Base-by-base conservation (phyloP, 1,140 invertebrate species). In the Macrocentrus cingulum region DNA sequence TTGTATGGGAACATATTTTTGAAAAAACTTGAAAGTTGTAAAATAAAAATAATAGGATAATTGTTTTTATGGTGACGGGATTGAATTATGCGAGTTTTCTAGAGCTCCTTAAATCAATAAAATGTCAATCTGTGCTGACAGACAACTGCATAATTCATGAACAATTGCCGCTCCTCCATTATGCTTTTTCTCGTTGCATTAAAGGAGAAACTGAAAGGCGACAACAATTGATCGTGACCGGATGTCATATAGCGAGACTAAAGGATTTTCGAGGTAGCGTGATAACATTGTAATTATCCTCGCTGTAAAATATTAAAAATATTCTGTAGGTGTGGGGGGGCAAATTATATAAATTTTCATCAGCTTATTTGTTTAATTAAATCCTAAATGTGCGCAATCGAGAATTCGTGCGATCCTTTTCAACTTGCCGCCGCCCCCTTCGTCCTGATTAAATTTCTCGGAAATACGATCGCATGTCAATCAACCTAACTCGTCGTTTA, bases 201-300 rank as follows among this genome's bases (percentile, higher is more conserved):
- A 39, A 39, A n/a, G 36, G 13, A 39, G 36, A 39, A 39, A 39
- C 13, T 39, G 36, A 39, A 39, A n/a, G 36, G 36, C 36, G 36
- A 39, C 36, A 39, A 39, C 36, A 39, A 39, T 39, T 39, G 36
- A 39, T 39, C 13, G 36, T 39, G 36, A 39, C 36, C 36, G 36
- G 36, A 39, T 39, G 36, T 39, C 36, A 39, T 39, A 39, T 39
- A 11, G 13, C 36, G 25, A 29, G 25, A 29, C 25, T 29, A 39
- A 39, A 39, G 3, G 36, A 39, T 39, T 39, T 39, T 39, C 15
- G 13, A 39, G 15, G 36, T 11, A 39, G 11, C 36, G 3, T 39
- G 36, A 39, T 39, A 39, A 8, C 3, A n/a, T 39, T 5, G 15
- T 13, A 39, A 2, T 5, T 15, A 3, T 11, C 3, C 7, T 39